These are phyloP conservation scores for Cylloceria caligata DNA, from an alignment of 2,888 invertebrate genomes.

Conservation along the genomic window DNA sequence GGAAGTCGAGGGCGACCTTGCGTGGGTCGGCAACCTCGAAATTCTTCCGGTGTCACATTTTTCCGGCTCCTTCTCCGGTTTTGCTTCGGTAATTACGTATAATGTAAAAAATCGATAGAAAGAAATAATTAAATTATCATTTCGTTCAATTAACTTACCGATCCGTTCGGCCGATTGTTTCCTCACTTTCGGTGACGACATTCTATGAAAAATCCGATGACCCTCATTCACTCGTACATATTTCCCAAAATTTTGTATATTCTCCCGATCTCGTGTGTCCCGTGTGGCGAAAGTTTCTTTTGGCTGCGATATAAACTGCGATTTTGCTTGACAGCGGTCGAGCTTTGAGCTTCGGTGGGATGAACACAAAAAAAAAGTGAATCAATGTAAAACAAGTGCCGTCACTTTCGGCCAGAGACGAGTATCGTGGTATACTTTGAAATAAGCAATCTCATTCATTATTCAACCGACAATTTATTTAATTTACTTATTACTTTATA, in stretches of 20 bases:
- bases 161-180: slow-evolving; percentile 40
- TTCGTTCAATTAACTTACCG: slow-evolving; percentile 38
- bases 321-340: slow-evolving; percentile 50
- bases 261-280: slow-evolving; percentile 27
- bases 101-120: background rate
- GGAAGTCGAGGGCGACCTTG: slow-evolving; percentile 57
- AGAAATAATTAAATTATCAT: background rate
- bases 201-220: slow-evolving; percentile 14
- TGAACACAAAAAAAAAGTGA: slow-evolving; percentile 34
- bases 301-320: slow-evolving; percentile 43
- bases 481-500: background rate
- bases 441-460: background rate
- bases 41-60: slow-evolving; percentile 35
- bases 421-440: background rate
- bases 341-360: slow-evolving; percentile 27
- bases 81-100: slow-evolving; percentile 29
- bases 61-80: slow-evolving; percentile 35
- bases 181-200: slow-evolving; percentile 45
- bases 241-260: slow-evolving; percentile 42
- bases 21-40: slow-evolving; percentile 53
- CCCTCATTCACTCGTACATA: slow-evolving; percentile 33
- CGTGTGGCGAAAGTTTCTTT: slow-evolving; percentile 12
- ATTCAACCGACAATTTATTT: background rate
- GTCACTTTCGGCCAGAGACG: slow-evolving; percentile 3
- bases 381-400: slow-evolving; percentile 53